phyloP scores from a whole-genome alignment of 2,113 vertebrate species.

The Prionailurus viverrinus region DNA sequence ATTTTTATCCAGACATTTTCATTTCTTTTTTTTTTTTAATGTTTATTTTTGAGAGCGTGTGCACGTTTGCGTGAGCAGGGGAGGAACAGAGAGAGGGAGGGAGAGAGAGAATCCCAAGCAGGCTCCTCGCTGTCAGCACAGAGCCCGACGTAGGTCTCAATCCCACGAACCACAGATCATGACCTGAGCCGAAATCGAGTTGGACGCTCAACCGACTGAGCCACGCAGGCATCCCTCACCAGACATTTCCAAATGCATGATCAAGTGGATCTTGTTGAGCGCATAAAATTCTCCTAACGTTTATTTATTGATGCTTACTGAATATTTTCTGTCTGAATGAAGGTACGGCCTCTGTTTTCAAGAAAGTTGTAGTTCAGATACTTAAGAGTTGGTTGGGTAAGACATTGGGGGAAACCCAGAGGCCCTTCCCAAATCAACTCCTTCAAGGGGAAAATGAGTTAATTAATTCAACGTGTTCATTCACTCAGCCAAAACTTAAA shows the following conservation, averaged over 20 bases:
- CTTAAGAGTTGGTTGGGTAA: conserved; percentile 16
- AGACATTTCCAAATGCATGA: conserved; percentile 5
- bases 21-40: background rate
- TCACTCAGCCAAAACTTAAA: background rate
- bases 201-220: too few species aligned
- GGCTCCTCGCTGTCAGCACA: too few species aligned
- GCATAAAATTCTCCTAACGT: background rate
- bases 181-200: too few species aligned
- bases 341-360: conserved; percentile 16
- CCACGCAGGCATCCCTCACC: too few species aligned
- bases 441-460: background rate
- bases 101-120: too few species aligned
- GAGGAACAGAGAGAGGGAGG: too few species aligned
- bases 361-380: conserved; percentile 4
- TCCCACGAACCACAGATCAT: too few species aligned
- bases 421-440: background rate
- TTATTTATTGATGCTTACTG: conserved; percentile 37
- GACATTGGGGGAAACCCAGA: background rate
- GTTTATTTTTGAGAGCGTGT: too few species aligned
- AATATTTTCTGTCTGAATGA: background rate
- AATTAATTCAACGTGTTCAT: background rate
- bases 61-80: too few species aligned
- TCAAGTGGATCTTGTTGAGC: background rate
- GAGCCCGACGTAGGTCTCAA: too few species aligned
- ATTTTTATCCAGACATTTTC: conserved; percentile 40